A percentile compares a stretch with the other conserved stretches of the same genome.
phyloP scores from a whole-genome alignment of 2,797 vertebrate species.

The Gouania willdenowi region DNA sequence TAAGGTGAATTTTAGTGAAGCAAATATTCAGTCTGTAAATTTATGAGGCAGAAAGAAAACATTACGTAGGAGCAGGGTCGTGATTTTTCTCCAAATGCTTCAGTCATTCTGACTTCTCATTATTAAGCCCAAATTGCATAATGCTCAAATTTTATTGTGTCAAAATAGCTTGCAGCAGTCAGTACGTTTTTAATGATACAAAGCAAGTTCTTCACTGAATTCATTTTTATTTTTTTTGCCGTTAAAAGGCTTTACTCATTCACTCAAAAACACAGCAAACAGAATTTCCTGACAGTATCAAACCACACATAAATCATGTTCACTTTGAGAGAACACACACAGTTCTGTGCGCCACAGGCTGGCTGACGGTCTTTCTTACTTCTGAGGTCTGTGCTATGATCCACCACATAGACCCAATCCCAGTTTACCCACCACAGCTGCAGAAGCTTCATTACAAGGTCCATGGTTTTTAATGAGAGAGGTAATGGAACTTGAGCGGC shows the following conservation, averaged over 20 bases:
- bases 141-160: constrained; percentile 25
- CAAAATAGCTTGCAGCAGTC: constrained; percentile 10
- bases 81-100: constrained; percentile 1
- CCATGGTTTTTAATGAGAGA: constrained; percentile 39
- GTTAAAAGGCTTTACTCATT: constrained; percentile 35
- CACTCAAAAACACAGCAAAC: constrained; percentile 29
- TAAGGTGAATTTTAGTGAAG: too few relatives aligned
- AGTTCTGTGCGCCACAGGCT: constrained; percentile 28
- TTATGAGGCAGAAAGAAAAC: not conserved
- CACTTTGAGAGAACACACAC: constrained; percentile 34
- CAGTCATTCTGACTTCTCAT: constrained; percentile 4
- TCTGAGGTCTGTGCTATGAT: constrained; percentile 50
- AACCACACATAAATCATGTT: constrained; percentile 36
- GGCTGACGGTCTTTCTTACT: constrained; percentile 52
- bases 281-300: constrained; percentile 24
- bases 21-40: too few relatives aligned
- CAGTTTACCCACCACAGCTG: constrained; percentile 61
- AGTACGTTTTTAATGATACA: constrained; percentile 28
- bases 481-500: constrained; percentile 21
- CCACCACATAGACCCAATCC: constrained; percentile 25
- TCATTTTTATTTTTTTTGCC: constrained; percentile 29
- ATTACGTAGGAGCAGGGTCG: not conserved
- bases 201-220: constrained; percentile 24
- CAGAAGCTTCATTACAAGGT: constrained; percentile 60
- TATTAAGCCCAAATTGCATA: constrained; percentile 15